These are phyloP conservation scores for Lypha dubia DNA, from an alignment of 2,888 invertebrate species.

Conservation along the genomic window DNA sequence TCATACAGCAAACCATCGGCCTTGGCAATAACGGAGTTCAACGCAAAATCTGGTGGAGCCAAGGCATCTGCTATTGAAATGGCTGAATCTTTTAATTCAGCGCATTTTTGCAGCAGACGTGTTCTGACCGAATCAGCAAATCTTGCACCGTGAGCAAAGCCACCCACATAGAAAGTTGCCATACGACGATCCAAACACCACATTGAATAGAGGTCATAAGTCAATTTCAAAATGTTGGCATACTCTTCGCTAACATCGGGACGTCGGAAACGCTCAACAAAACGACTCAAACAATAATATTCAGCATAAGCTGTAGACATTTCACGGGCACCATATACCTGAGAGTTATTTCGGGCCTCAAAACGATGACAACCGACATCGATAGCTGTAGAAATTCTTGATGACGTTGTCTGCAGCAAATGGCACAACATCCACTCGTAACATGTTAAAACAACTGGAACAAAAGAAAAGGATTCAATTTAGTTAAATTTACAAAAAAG, in stretches of 20 bases:
- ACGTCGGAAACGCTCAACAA: slow-evolving; percentile 76
- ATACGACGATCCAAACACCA: slow-evolving; percentile 88
- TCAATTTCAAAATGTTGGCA: slow-evolving; percentile 83
- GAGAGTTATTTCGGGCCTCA: slow-evolving; percentile 90
- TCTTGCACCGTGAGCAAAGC: slow-evolving; percentile 84
- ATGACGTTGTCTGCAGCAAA: slow-evolving; percentile 88
- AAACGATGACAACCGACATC: slow-evolving; percentile 87
- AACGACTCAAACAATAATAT: slow-evolving; percentile 83
- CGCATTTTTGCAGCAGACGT: slow-evolving; percentile 88
- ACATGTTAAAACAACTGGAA: slow-evolving; percentile 87
- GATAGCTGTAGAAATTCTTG: slow-evolving; percentile 85
- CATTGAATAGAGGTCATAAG: slow-evolving; percentile 85
- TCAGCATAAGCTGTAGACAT: slow-evolving; percentile 92
- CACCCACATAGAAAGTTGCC: slow-evolving; percentile 87
- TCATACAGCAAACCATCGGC: slow-evolving; percentile 90
- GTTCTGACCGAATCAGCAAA: slow-evolving; percentile 87
- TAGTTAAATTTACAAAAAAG: neutral
- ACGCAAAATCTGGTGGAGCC: slow-evolving; percentile 94
- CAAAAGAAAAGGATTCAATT: slow-evolving; percentile 34
- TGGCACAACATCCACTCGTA: slow-evolving; percentile 94
- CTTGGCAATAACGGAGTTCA: slow-evolving; percentile 93
- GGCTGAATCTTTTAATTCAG: slow-evolving; percentile 88
- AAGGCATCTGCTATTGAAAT: slow-evolving; percentile 92
- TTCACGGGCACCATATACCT: slow-evolving; percentile 91
- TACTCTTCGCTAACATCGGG: slow-evolving; percentile 80